A percentile compares a stretch with the other conserved stretches of the same genome.
phyloP scores from a whole-genome alignment of 1,140 invertebrate genomes.

The Nautilus pompilius region DNA sequence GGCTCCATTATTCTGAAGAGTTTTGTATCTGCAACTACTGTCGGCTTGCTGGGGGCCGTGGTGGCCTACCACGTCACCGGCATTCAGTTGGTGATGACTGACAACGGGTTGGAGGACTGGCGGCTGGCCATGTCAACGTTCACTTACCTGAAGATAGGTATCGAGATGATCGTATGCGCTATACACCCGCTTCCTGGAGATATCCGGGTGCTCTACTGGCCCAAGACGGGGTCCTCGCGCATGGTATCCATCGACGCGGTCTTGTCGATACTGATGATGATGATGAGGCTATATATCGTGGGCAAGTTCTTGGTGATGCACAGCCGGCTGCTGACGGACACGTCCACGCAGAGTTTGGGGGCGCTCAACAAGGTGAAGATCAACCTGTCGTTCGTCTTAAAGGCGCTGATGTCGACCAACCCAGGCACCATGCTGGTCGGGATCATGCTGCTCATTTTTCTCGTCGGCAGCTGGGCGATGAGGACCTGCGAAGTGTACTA shows the following conservation, averaged over 20 bases:
- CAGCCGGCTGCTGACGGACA: conserved; percentile 47
- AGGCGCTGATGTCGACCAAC: conserved; percentile 52
- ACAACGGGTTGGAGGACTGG: conserved; percentile 46
- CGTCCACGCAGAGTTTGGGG: conserved; percentile 50
- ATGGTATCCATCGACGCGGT: conserved; percentile 45
- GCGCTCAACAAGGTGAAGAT: conserved; percentile 54
- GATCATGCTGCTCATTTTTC: conserved; percentile 42
- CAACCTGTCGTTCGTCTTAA: conserved; percentile 53
- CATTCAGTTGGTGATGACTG: conserved; percentile 35
- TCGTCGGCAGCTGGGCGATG: conserved; percentile 50
- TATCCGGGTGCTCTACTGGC: conserved; percentile 19
- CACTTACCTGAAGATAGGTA: conserved; percentile 27
- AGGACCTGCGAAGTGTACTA: conserved; percentile 47
- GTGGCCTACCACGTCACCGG: conserved; percentile 40
- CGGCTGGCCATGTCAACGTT: conserved; percentile 30
- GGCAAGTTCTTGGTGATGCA: conserved; percentile 50
- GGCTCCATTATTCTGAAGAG: conserved; percentile 39
- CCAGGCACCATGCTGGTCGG: conserved; percentile 46
- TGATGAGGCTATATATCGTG: conserved; percentile 48
- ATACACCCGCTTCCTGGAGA: conserved; percentile 41
- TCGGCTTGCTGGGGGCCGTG: conserved; percentile 34
- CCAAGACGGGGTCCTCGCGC: conserved; percentile 13
- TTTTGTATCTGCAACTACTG: conserved; percentile 65
- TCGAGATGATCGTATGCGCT: conserved; percentile 38
- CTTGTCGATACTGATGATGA: conserved; percentile 51